Percentiles rank a stretch among this genome's conserved stretches.
Conservation (phyloP, 2,797 vertebrate genomes). For the Labeo calbasu region DNA sequence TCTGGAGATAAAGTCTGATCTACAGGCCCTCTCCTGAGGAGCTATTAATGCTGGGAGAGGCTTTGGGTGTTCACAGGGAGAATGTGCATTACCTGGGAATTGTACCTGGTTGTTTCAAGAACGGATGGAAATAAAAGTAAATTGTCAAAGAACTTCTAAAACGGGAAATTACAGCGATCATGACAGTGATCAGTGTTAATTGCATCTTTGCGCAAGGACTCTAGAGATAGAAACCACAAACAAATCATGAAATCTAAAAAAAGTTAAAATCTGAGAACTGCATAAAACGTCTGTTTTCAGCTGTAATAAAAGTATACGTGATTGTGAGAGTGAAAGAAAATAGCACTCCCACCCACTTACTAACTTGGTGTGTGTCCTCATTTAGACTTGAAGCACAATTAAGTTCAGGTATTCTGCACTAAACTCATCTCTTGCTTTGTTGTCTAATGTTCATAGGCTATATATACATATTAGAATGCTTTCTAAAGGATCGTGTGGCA, state of each 20-base stretch:
- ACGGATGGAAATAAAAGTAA: slow-evolving; percentile 61
- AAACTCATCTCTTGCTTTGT: neutral
- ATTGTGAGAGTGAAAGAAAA: neutral
- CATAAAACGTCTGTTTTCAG: neutral
- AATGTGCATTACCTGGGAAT: slow-evolving; percentile 66
- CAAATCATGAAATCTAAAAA: slow-evolving; percentile 25
- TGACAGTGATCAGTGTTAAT: slow-evolving; percentile 55
- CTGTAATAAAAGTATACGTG: neutral
- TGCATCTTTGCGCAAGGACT: slow-evolving; percentile 20
- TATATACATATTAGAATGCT: too few relatives aligned
- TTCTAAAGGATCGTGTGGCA: neutral
- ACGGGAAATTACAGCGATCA: slow-evolving; percentile 48
- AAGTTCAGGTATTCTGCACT: neutral
- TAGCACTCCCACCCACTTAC: neutral
- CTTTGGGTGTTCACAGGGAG: slow-evolving; percentile 57
- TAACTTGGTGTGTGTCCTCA: neutral
- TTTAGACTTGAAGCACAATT: neutral
- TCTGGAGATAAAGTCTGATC: slow-evolving; percentile 79
- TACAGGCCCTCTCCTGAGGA: slow-evolving; percentile 78
- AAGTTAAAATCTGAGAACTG: neutral
- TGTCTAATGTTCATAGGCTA: neutral
- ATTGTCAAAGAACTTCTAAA: slow-evolving; percentile 63
- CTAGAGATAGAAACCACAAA: slow-evolving; percentile 15
- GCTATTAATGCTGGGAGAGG: slow-evolving; percentile 77
- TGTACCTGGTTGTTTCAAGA: slow-evolving; percentile 70